phyloP scores from a whole-genome alignment of 2,797 vertebrate genomes.

The Betta splendens region DNA sequence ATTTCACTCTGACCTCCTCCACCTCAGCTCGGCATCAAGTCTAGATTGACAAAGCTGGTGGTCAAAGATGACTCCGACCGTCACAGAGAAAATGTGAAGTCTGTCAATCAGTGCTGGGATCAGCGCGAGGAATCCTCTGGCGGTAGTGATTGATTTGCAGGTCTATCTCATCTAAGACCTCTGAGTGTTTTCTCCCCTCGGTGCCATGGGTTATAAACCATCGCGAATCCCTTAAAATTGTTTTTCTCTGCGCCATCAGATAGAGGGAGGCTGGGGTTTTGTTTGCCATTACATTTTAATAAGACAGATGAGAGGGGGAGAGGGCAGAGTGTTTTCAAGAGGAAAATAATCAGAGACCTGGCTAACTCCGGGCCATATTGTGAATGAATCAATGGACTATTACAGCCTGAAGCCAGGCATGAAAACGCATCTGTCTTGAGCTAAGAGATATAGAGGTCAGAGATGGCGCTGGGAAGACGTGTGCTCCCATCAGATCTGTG shows the following conservation, averaged over 20 bases:
- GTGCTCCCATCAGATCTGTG: slow-evolving; percentile 59
- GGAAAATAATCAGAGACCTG: slow-evolving; percentile 72
- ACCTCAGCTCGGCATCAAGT: slow-evolving; percentile 17
- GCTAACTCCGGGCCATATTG: slow-evolving; percentile 63
- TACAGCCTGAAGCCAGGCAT: slow-evolving; percentile 67
- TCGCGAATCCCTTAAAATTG: slow-evolving; percentile 73
- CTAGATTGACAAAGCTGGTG: slow-evolving; percentile 37
- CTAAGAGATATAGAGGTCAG: slow-evolving; percentile 74
- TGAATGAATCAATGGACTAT: slow-evolving; percentile 78
- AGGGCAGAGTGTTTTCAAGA: slow-evolving; percentile 48
- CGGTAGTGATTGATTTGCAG: slow-evolving; percentile 68
- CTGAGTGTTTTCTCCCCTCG: slow-evolving; percentile 61
- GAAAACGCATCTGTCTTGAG: slow-evolving; percentile 68
- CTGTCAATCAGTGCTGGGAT: slow-evolving; percentile 62
- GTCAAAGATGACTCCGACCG: slow-evolving; percentile 36
- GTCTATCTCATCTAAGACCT: slow-evolving; percentile 74
- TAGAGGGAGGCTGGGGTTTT: slow-evolving; percentile 62
- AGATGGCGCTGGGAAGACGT: slow-evolving; percentile 63
- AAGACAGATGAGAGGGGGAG: slow-evolving; percentile 63
- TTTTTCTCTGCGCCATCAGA: slow-evolving; percentile 72
- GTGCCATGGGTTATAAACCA: slow-evolving; percentile 62
- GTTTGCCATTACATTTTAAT: slow-evolving; percentile 77
- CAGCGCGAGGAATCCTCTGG: slow-evolving; percentile 51
- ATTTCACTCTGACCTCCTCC: slow-evolving; percentile 21
- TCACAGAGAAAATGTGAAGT: slow-evolving; percentile 35